A percentile compares a stretch with the other conserved stretches of the same genome.
phyloP scores from a whole-genome alignment of 1,140 invertebrate species.

The Stegodyphus mimosarum region DNA sequence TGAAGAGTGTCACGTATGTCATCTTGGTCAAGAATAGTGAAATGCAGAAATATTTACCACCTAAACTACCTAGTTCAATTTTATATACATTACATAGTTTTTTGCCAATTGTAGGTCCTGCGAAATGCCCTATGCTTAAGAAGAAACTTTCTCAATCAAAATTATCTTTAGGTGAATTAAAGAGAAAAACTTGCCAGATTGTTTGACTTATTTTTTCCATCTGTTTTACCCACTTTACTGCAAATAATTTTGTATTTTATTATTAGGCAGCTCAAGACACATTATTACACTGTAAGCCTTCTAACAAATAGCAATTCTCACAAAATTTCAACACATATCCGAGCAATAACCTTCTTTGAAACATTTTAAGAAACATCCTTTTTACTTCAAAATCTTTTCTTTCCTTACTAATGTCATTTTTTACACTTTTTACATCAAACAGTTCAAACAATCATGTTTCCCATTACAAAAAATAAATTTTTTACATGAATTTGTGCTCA shows the following conservation, averaged over 20 bases:
- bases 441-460: neutral
- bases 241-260: neutral
- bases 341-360: neutral
- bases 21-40: neutral
- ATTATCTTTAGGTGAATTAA: neutral
- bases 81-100: neutral
- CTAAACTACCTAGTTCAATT: neutral
- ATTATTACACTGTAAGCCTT: neutral
- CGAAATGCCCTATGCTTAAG: too few species aligned
- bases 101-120: neutral
- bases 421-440: neutral
- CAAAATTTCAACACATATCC: neutral
- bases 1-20: too few species aligned
- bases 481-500: neutral
- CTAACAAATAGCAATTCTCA: conserved; percentile 8
- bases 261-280: conserved; percentile 2
- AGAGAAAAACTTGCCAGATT: neutral
- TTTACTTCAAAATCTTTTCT: neutral
- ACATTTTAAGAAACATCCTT: conserved; percentile 1
- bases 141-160: neutral
- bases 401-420: neutral
- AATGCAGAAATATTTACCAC: neutral
- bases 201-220: neutral
- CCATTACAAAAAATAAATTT: conserved; percentile 18
- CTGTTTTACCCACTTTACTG: neutral